Evolutionary conservation across 2,797 vertebrate genomes (phyloP), one percentile per base, ranked within the genome.

Genomic region (Acomys russatus): DNA sequence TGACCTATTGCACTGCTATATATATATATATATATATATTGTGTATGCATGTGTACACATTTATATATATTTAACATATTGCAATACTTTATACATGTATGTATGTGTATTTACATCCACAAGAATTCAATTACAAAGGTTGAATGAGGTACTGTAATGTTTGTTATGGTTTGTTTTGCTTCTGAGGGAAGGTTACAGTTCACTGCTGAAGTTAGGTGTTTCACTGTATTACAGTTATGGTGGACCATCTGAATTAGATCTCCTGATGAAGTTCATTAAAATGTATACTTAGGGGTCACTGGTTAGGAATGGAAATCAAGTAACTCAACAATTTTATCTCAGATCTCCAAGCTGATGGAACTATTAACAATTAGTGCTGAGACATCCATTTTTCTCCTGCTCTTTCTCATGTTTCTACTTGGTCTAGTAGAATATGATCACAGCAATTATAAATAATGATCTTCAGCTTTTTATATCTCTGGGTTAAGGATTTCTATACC

Each of bases 91-190:
- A 44, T 44, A 44, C 44, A 44, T 44, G 44, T 44, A 44, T 44
- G 92, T 85, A 82, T 88, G 64, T 79, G 15, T 59, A 68, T 90
- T 88, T 73, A 73, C 71, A 94, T 92, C 87, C 63, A 54, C 28
- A 35, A 73, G 90, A 92, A 74, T 54, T 92, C 49, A 84, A 70
- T 90, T 33, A 93, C 22, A 78, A 86, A 73, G 28, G 2, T n/a
- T 64, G 73, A 18, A 23, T 20, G 77, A 80, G 23, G 14, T 5
- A 22, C 2, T 71, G 54, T 89, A 88, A 44, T 63, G 18, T 8
- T 25, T 35, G 0, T 8, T 61, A 4, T n/a, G 51, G 30, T 85
- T 61, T 59, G 38, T 49, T 84, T 95, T 91, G 9, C 9, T 79
- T 61, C 64, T 77, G 6, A 64, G 38, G 64, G 33, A 87, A 28